Base-by-base conservation (phyloP, 2,888 invertebrate genomes). In the Choreutis nemorana region DNA sequence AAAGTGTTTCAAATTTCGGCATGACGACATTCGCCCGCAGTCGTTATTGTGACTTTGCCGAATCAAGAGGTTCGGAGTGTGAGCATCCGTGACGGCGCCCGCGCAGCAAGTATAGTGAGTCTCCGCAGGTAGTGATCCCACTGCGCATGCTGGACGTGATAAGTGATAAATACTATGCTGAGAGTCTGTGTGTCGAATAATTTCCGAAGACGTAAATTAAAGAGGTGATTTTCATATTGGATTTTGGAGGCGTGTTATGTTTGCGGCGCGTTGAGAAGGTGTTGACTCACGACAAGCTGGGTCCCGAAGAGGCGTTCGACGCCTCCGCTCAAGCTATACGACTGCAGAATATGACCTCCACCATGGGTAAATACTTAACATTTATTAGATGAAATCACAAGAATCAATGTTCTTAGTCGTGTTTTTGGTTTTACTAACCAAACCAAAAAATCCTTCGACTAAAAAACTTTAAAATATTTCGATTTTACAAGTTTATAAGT, bases 1-100 rank as follows among this genome's bases (percentile, higher is more conserved):
- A 78, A 78, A 78, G 78, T 78, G 75, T 78, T 78, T 78, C 78
- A 71, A 78, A 78, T 78, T 78, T 78, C 77, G 77, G 65, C 73
- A 75, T 77, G 75, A 77, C 77, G 75, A 78, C 77, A 78, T 77
- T 77, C 58, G 75, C 72, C 77, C 73, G 71, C 78, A 78, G 78
- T 78, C 72, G 73, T 78, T 78, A 78, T 78, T 77, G 78, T 72
- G 77, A 72, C 72, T 78, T 71, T 72, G 78, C 75, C 77, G 78
- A 78, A 78, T 65, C 73, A 58, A 73, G 77, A 73, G 72, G 78
- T 70, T 72, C 61, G 55, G 51, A 48, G 53, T 55, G 59, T 59
- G 65, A 67, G 59, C 53, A 40, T 40, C 48, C 45, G 53, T 56
- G 45, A 51, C 44, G 36, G 37, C 40, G 42, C 49, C 54, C 52